Evolutionary conservation across 2,888 invertebrate genomes (phyloP), one percentile per base, ranked within the genome.

Genomic region (Drosophila lutescens): DNA sequence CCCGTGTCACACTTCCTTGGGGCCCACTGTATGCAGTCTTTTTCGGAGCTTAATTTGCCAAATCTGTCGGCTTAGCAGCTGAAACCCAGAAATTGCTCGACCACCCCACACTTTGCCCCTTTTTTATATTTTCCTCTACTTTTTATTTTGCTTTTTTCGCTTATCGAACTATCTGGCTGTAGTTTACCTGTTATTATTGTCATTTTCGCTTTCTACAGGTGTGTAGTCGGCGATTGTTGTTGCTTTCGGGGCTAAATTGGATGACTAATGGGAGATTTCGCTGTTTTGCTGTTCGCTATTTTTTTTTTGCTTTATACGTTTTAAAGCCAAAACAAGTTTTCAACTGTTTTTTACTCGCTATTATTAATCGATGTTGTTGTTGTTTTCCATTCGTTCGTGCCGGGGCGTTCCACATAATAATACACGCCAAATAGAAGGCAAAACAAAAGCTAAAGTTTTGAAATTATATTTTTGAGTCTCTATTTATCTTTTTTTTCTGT

Each of bases 131-230:
- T 26, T 26, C 17, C 44, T 32, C 5, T 8, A 20, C 5, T 30
- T 36, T 32, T 30, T 26, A 23, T 47, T 13, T 63, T 44, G 36
- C 50, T 70, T 55, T 46, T 46, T 67, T 12, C 40, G 68, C 75
- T 74, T 74, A 74, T 71, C 70, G 68, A 74, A 66, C 51, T 67
- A 56, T 71, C 44, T 63, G 30, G 26, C 34, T 72, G 46, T 57
- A 46, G 76, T 75, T 34, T 49, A 55, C 68, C 47, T 54, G 26
- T 59, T 54, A 38, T 76, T 60, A 67, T 84, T 86, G 75, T 79
- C 72, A 71, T 74, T 59, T 69, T 76, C 67, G 75, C 89, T 84
- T 80, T 88, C 82, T 79, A 86, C 89, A 88, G 87, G 89, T 83
- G 82, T 86, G 84, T 75, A 36, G 40, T 58, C 41, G 47, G 17